Evolutionary conservation across 1,140 invertebrate genomes (phyloP).

Genomic region (Papilio dardanus): DNA sequence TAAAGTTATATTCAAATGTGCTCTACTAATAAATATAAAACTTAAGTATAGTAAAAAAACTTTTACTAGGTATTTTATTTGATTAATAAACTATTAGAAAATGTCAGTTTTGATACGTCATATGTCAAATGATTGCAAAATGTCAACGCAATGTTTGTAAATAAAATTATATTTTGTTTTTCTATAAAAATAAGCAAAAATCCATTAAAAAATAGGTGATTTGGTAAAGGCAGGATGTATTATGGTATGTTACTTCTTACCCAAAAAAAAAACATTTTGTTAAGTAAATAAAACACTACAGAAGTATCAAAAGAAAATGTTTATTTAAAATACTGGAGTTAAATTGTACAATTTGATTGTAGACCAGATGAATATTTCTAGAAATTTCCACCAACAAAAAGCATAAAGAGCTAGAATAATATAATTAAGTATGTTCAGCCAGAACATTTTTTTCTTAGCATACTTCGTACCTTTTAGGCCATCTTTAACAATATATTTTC

Average conservation of each 20-base stretch:
- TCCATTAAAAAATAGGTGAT: not conserved
- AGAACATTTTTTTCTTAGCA: constrained; percentile 40
- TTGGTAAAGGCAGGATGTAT: not conserved
- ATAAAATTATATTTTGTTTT: not conserved
- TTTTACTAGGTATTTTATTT: not conserved
- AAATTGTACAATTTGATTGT: not conserved
- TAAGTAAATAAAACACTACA: not conserved
- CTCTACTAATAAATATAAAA: not conserved
- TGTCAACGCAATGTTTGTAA: not conserved
- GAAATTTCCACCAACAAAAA: constrained; percentile 3
- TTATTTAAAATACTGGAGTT: not conserved
- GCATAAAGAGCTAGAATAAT: constrained; percentile 14
- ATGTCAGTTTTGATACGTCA: not conserved
- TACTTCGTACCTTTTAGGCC: constrained; percentile 35
- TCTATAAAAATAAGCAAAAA: not conserved
- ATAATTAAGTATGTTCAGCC: constrained; percentile 34
- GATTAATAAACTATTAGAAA: not conserved
- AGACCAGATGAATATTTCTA: not conserved
- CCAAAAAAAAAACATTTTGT: no score
- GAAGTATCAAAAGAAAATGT: no score
- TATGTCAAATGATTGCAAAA: not conserved
- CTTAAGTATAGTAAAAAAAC: no score
- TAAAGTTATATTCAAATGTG: no score
- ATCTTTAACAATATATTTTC: constrained; percentile 52
- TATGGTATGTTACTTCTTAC: no score